Base-by-base conservation (phyloP, 2,888 invertebrate genomes). In the Teleiodes luculella region DNA sequence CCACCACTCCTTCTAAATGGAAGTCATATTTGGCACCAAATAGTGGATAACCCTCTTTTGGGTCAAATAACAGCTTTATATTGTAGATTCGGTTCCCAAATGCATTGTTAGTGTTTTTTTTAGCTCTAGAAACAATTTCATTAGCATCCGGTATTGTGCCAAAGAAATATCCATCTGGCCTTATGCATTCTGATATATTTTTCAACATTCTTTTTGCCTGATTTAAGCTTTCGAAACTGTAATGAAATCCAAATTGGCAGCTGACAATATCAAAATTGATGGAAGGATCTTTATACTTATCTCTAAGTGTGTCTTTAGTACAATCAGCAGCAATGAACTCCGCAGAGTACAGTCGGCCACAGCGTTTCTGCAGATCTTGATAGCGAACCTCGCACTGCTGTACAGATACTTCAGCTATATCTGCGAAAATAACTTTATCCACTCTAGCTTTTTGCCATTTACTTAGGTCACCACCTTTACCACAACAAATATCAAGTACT, bases 211-310 rank as follows among this genome's bases (percentile, higher is more conserved):
- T 94, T 73, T 96, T 94, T 0, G 98, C 98, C 86, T 98, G 98
- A 3, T 90, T 83, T 57, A 97, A 83, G 56, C 95, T 95, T 83
- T 98, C 97, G 83, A 98, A 98, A 72, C 96, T 94, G 76, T 99
- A 99, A 86, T 99, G 99, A 76, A 99, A 95, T 18, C 98, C 97
- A 92, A 99, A 99, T 83, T 99, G 99, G 77, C 98, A 98, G 77
- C 98, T 98, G 0, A 96, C 96, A 39, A 99, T 74, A 80, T 99
- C 96, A 70, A 99, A 92, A 67, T 93, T 92, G 56, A 95, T 92
- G 18, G 94, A 93, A 1, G 95, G 92, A 79, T 97, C 95, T 68
- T 91, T 90, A 76, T 94, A 97, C 66, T 94, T 93, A 73, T 94
- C 93, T 50, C 94, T 90, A n/a, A 96, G 83, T 18, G 93, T 91